Conservation (phyloP, 2,797 vertebrate species). For the Podarcis lilfordi region DNA sequence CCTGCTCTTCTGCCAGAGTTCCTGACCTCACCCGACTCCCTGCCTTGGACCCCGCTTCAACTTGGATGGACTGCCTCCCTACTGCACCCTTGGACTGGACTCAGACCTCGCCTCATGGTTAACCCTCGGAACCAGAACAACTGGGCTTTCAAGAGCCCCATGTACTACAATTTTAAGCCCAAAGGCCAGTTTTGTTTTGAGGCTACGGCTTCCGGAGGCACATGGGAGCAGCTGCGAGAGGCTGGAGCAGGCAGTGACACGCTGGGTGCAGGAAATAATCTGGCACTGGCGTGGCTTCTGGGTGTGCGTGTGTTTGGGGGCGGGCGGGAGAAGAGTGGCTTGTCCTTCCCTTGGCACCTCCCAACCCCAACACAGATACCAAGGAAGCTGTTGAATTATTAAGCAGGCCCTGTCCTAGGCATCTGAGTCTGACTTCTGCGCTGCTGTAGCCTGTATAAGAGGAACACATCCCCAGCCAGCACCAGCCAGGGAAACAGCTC, state of each 20-base stretch:
- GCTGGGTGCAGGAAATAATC: slow-evolving; percentile 26
- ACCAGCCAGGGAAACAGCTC: rapidly evolving
- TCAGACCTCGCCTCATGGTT: no score
- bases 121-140: no score
- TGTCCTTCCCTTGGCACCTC: slow-evolving; percentile 26
- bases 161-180: background rate
- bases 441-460: slow-evolving; percentile 6
- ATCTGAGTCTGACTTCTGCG: slow-evolving; percentile 19
- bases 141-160: background rate
- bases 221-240: slow-evolving; percentile 10
- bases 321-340: background rate
- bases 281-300: slow-evolving; percentile 1
- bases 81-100: no score
- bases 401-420: background rate
- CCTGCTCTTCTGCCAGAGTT: no score
- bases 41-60: no score
- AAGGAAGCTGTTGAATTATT: slow-evolving; percentile 41
- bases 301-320: background rate
- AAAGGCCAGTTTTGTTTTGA: background rate
- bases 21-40: no score
- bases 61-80: no score
- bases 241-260: slow-evolving; percentile 3
- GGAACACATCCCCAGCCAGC: rapidly evolving
- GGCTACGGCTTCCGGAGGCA: background rate
- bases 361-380: slow-evolving; percentile 11